Conservation (phyloP, 2,888 invertebrate genomes). For the Eristalinus aeneus region DNA sequence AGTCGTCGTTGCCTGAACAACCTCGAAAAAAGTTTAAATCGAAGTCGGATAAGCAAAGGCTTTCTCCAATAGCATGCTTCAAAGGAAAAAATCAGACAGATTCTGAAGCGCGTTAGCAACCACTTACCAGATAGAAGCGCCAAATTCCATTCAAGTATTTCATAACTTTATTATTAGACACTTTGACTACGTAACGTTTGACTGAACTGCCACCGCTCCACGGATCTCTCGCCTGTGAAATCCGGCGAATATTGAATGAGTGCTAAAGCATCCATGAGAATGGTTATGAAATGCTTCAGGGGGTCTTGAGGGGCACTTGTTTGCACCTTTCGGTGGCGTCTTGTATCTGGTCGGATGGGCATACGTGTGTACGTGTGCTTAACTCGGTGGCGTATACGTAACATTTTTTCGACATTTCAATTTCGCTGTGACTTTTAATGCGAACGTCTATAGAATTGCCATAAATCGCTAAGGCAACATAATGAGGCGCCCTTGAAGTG, state of each 20-base stretch:
- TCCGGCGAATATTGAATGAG: neutral
- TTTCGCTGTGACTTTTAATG: neutral
- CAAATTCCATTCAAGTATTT: neutral
- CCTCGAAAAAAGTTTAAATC: neutral
- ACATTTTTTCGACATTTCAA: neutral
- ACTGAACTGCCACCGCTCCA: neutral
- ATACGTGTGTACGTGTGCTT: neutral
- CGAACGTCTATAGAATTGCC: neutral
- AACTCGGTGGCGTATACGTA: constrained; percentile 6
- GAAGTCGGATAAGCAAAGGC: neutral
- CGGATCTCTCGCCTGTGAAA: neutral
- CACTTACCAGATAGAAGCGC: neutral
- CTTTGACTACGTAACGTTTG: neutral
- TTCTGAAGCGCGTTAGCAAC: neutral
- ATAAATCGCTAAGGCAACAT: constrained; percentile 1
- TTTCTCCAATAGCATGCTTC: neutral
- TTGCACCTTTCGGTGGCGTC: neutral
- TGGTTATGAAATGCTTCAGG: neutral
- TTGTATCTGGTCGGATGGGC: neutral
- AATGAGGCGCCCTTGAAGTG: neutral
- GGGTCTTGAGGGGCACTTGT: neutral
- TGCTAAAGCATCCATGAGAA: neutral
- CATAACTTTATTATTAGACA: neutral
- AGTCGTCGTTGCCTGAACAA: neutral
- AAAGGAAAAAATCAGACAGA: neutral